A percentile compares a stretch with the other conserved stretches of the same genome.
phyloP scores from a whole-genome alignment of 2,797 vertebrate species.

The Melanotaenia parkinsoni region DNA sequence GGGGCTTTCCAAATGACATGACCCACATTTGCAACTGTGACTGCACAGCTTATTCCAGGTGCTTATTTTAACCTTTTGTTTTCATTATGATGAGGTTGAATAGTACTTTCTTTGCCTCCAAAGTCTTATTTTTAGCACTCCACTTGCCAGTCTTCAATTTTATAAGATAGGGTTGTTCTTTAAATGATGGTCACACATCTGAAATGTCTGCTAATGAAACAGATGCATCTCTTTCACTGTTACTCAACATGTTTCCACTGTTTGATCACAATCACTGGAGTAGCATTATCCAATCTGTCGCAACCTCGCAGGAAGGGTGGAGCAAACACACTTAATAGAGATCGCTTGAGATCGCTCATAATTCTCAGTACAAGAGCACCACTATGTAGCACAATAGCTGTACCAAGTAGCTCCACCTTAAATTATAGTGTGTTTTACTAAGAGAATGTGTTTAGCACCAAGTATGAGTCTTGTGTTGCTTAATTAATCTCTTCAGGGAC shows the following conservation, averaged over 20 bases:
- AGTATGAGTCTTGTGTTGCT: slow-evolving; percentile 51
- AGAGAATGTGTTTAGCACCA: slow-evolving; percentile 56
- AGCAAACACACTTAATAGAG: slow-evolving; percentile 12
- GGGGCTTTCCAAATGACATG: slow-evolving; percentile 30
- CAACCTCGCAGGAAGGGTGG: not conserved
- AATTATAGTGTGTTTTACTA: slow-evolving; percentile 69
- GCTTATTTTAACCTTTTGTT: not conserved
- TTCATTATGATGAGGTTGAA: not conserved
- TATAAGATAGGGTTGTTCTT: slow-evolving; percentile 4
- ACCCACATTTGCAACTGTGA: slow-evolving; percentile 2
- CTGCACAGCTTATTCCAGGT: slow-evolving; percentile 8
- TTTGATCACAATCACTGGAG: slow-evolving; percentile 36
- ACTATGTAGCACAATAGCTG: slow-evolving; percentile 17
- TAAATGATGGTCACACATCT: slow-evolving; percentile 10
- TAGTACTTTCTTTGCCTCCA: not conserved
- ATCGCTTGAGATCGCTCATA: slow-evolving; percentile 18
- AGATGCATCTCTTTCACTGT: slow-evolving; percentile 5
- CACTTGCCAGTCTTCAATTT: not conserved
- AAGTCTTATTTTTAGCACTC: not conserved
- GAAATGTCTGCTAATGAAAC: slow-evolving; percentile 22
- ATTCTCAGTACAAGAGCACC: slow-evolving; percentile 11
- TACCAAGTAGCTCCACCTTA: slow-evolving; percentile 49
- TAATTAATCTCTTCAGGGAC: slow-evolving; percentile 75
- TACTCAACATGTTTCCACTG: slow-evolving; percentile 8
- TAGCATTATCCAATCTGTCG: not conserved